Base-by-base conservation (phyloP, 2,888 invertebrate genomes). In the Macrosiphum euphorbiae region DNA sequence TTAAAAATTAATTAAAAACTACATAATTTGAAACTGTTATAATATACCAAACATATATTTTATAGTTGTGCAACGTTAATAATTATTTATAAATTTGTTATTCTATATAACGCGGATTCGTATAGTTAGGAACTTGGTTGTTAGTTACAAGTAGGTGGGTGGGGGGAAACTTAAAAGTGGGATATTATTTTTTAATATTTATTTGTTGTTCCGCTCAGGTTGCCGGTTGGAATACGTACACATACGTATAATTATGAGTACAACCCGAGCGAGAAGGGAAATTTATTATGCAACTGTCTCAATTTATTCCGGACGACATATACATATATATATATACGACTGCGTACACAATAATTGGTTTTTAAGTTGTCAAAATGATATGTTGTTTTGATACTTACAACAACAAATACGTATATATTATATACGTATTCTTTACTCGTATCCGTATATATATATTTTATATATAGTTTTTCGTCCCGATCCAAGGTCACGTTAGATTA, bases 341-440 rank as follows among this genome's bases (percentile, higher is more conserved):
- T 13, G 50, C 28, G 20, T 55, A 88, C 78, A 88, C 44, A 92
- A 88, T 92, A 92, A 92, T 93, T 84, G 89, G 84, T 93, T 85
- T 93, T 93, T 93, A 89, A 93, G 89, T 93, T 93, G 93, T 90
- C 89, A 93, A 90, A 93, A 93, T 85, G 93, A 89, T 90, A 93
- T 90, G 84, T 89, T 89, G 89, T 89, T 92, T 88, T 92, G 88
- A 88, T 92, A 92, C n/a, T 28, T 28, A 92, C 50, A 86, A 92
- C 50, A 67, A 67, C 50, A 50, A 87, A 87, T 88, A 50, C 26
- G 91, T 78, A 55, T 85, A 55, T 67, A 58, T 58, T 52, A 85
- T 41, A 85, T n/a, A 24, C 41, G n/a, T 13, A 52, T 84, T 35
- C 3, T n/a, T 3, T 78, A 55, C 50, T 61, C n/a, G n/a, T 90